Conservation (phyloP, 2,888 invertebrate species). For the Zhengitettix transpicula region DNA sequence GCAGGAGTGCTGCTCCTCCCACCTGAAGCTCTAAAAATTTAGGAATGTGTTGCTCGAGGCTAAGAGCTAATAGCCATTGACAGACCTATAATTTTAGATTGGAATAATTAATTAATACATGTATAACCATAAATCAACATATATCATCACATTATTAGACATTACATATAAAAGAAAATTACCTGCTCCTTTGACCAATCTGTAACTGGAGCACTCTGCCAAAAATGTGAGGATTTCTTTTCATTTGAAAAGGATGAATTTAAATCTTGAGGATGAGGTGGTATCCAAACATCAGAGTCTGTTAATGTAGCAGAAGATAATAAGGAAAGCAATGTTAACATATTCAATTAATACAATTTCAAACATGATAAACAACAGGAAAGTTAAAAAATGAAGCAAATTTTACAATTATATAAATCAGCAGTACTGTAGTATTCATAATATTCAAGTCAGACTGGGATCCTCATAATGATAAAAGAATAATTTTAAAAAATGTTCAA, state of each 20-base stretch:
- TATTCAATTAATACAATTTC: too few relatives aligned
- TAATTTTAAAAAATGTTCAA: too few relatives aligned
- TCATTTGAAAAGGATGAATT: conserved; percentile 28
- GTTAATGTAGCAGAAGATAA: not conserved
- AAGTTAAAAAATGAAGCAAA: too few relatives aligned
- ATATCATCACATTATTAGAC: not conserved
- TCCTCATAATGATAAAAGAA: too few relatives aligned
- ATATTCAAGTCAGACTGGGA: too few relatives aligned
- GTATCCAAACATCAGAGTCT: conserved; percentile 29
- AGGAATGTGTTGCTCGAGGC: conserved; percentile 72
- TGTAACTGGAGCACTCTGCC: conserved; percentile 51
- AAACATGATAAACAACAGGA: too few relatives aligned
- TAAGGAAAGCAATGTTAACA: too few relatives aligned
- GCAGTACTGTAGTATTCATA: too few relatives aligned
- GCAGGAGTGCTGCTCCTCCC: conserved; percentile 70
- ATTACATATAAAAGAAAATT: conserved; percentile 13
- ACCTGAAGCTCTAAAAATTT: conserved; percentile 80
- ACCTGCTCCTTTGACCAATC: conserved; percentile 70
- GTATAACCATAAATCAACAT: not conserved
- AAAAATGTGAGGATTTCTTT: conserved; percentile 43
- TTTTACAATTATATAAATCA: too few relatives aligned
- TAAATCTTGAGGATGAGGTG: conserved; percentile 35
- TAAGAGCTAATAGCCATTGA: conserved; percentile 70
- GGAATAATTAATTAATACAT: not conserved
- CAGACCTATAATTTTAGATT: conserved; percentile 46